These are phyloP conservation scores for Aurelia coerulea DNA, from an alignment of 30 jellyfish, hydroid and myxozoan genomes.

Conservation along the genomic window DNA sequence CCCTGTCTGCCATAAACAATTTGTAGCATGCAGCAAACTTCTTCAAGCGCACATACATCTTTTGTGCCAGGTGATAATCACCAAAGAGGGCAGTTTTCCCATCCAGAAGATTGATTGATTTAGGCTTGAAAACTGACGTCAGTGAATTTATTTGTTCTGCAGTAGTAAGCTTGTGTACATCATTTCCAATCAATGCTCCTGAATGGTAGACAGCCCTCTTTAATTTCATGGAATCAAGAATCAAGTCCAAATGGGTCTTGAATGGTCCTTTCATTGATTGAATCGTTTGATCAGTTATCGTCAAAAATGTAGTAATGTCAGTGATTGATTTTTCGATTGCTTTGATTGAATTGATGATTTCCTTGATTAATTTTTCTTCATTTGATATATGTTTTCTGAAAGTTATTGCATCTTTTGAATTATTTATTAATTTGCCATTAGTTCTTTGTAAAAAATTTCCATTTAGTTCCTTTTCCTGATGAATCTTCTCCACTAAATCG, in stretches of 20 bases:
- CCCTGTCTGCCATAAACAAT: no score
- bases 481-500: no score
- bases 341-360: neutral
- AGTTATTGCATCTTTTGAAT: neutral
- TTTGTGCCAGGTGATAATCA: no score
- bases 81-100: no score
- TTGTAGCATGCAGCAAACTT: no score
- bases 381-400: slow-evolving; percentile 5
- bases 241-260: neutral
- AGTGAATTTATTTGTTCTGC: no score
- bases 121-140: no score
- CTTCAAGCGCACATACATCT: no score
- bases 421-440: neutral
- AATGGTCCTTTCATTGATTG: slow-evolving; percentile 1
- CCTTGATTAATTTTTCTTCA: slow-evolving; percentile 6
- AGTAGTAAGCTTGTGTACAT: slow-evolving; percentile 4
- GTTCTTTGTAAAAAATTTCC: no score
- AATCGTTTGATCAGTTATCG: neutral
- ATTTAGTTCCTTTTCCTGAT: no score
- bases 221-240: slow-evolving; percentile 1
- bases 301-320: neutral
- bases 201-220: slow-evolving; percentile 29
- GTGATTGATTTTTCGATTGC: neutral
- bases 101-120: no score
- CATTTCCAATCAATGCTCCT: slow-evolving; percentile 30